phyloP scores from a whole-genome alignment of 2,797 vertebrate species.

The Periophthalmus magnuspinnatus region DNA sequence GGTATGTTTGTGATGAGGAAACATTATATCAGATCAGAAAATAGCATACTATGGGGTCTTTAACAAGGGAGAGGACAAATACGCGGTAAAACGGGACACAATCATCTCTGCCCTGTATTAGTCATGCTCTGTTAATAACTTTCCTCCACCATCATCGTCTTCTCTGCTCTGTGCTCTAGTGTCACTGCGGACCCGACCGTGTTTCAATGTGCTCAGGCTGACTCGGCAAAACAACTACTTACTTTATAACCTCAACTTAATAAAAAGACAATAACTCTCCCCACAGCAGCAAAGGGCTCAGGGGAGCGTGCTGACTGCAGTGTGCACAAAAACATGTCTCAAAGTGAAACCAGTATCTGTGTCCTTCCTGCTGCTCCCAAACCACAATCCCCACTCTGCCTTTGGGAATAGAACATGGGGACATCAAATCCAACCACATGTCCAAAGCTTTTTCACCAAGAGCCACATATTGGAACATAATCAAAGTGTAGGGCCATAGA shows the following conservation, averaged over 20 bases:
- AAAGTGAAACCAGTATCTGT: neutral
- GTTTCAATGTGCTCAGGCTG: constrained; percentile 1
- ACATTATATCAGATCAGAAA: no score
- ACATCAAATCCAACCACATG: neutral
- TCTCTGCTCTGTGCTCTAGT: neutral
- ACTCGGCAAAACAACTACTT: constrained; percentile 5
- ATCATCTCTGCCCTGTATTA: neutral
- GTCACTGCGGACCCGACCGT: neutral
- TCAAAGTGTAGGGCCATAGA: no score
- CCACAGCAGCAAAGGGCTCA: neutral
- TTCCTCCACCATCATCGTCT: neutral
- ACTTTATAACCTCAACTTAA: constrained; percentile 5
- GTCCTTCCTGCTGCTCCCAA: no score
- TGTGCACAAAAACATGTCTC: neutral
- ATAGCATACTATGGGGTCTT: neutral
- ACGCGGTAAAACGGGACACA: neutral
- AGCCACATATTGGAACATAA: no score
- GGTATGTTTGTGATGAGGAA: no score
- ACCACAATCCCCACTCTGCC: neutral
- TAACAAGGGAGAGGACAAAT: neutral
- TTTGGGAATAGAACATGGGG: neutral
- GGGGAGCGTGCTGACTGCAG: neutral
- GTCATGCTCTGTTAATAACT: neutral
- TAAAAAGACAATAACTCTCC: constrained; percentile 8
- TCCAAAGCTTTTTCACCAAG: no score